Evolutionary conservation across 2,888 invertebrate genomes (phyloP).

Genomic region (Crematogaster levior): DNA sequence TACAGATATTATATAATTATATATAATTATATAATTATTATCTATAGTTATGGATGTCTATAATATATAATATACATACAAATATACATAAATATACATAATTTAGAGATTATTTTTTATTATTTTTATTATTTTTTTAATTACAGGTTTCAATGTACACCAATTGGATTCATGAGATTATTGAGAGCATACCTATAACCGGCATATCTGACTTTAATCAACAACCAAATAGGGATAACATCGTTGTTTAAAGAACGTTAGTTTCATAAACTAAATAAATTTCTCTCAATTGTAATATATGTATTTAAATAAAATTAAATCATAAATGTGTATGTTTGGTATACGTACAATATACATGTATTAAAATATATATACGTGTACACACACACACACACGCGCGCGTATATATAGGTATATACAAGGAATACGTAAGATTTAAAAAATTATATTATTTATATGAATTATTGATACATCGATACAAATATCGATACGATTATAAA

Average conservation of each 20-base stretch:
- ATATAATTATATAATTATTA: too few relatives aligned
- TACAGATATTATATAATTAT: too few relatives aligned
- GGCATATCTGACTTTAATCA: slow-evolving; percentile 63
- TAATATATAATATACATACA: too few relatives aligned
- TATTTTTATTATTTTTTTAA: background rate
- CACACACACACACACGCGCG: too few relatives aligned
- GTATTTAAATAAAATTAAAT: background rate
- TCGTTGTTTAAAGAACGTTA: slow-evolving; percentile 43
- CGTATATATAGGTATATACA: too few relatives aligned
- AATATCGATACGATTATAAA: background rate
- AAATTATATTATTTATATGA: background rate
- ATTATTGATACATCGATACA: background rate
- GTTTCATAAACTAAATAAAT: background rate
- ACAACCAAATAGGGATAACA: slow-evolving; percentile 69
- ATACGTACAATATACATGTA: background rate
- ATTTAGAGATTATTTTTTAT: too few relatives aligned
- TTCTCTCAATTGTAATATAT: background rate
- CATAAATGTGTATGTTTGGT: background rate
- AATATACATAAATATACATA: too few relatives aligned
- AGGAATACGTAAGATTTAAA: too few relatives aligned
- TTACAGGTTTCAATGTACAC: slow-evolving; percentile 73
- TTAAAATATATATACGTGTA: background rate
- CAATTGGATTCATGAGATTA: slow-evolving; percentile 73
- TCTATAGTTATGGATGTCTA: too few relatives aligned
- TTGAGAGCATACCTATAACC: slow-evolving; percentile 65